Conservation (phyloP, 2,888 invertebrate genomes). For the Cephonodes hylas region DNA sequence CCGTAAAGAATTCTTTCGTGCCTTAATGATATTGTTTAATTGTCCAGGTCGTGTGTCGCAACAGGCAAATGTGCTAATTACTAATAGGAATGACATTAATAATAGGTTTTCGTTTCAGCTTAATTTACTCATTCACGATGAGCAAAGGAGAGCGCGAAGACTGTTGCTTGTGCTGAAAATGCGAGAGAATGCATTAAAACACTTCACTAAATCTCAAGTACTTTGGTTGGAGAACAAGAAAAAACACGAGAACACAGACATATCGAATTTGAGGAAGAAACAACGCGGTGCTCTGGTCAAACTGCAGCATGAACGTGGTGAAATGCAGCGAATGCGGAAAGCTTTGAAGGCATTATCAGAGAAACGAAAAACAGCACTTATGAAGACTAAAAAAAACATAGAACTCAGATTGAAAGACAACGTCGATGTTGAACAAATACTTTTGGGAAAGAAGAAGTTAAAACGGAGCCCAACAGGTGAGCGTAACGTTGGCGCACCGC, state of each 20-base stretch:
- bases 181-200: constrained; percentile 74
- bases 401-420: constrained; percentile 64
- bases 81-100: not conserved
- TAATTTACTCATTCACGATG: constrained; percentile 77
- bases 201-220: constrained; percentile 75
- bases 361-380: constrained; percentile 65
- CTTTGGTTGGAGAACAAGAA: constrained; percentile 74
- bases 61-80: not conserved
- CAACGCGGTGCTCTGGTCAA: constrained; percentile 84
- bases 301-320: constrained; percentile 85
- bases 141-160: constrained; percentile 74
- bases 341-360: constrained; percentile 67
- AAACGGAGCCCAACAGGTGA: constrained; percentile 50
- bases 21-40: constrained; percentile 5
- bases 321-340: constrained; percentile 82
- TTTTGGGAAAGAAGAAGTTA: constrained; percentile 63
- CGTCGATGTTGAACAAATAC: constrained; percentile 61
- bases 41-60: not conserved
- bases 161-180: constrained; percentile 71
- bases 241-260: constrained; percentile 69
- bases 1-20: not conserved
- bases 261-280: constrained; percentile 82
- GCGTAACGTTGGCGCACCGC: constrained; percentile 48
- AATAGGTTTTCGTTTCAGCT: constrained; percentile 54
- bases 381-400: constrained; percentile 72